phyloP scores from a whole-genome alignment of 1,140 invertebrate species.

The Adoxophyes honmai region DNA sequence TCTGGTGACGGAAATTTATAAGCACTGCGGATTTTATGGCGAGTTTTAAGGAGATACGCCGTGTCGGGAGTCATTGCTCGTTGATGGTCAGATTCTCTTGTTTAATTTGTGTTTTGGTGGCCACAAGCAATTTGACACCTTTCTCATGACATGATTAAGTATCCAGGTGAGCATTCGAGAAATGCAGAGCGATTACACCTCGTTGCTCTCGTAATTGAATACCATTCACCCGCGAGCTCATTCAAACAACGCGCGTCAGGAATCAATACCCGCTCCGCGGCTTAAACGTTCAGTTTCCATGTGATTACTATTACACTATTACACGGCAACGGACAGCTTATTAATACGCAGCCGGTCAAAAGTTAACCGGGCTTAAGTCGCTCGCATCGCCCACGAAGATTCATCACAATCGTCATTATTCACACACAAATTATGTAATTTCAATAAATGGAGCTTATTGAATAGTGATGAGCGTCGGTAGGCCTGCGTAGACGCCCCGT shows the following conservation, averaged over 20 bases:
- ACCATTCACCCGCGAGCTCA: slow-evolving; percentile 21
- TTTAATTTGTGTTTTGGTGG: too few species aligned
- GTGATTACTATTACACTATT: slow-evolving; percentile 46
- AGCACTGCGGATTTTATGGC: not conserved
- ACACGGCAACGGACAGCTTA: slow-evolving; percentile 62
- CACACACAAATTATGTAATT: slow-evolving; percentile 77
- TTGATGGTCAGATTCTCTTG: too few species aligned
- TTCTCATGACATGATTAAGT: too few species aligned
- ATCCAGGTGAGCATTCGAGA: too few species aligned
- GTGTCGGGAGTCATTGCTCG: too few species aligned
- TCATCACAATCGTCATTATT: slow-evolving; percentile 76
- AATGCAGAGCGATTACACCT: not conserved
- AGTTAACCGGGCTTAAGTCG: slow-evolving; percentile 75
- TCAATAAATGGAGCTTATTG: slow-evolving; percentile 77
- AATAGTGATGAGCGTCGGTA: slow-evolving; percentile 76
- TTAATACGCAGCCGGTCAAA: slow-evolving; percentile 73
- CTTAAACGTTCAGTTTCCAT: slow-evolving; percentile 53
- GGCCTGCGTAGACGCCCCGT: slow-evolving; percentile 56
- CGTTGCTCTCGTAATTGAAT: not conserved
- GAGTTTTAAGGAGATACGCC: too few species aligned
- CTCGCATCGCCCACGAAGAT: slow-evolving; percentile 74
- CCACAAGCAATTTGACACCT: too few species aligned
- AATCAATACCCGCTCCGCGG: slow-evolving; percentile 41
- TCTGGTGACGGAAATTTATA: slow-evolving; percentile 22
- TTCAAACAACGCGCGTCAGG: slow-evolving; percentile 14